Conservation (phyloP, 1,140 invertebrate genomes). For the Penaeus vannamei region DNA sequence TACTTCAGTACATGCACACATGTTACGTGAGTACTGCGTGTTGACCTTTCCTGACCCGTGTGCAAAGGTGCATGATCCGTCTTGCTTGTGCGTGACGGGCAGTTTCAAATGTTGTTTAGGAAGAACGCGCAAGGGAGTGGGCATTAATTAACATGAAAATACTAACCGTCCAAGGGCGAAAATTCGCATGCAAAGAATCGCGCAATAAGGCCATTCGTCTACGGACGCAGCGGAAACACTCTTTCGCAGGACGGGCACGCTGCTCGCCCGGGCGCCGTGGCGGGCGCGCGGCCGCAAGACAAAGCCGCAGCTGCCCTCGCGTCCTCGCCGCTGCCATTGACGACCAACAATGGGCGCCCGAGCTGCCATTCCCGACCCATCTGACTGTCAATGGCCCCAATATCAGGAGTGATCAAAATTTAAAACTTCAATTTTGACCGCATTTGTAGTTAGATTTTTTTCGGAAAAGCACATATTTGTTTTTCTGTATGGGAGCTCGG, state of each 20-base stretch:
- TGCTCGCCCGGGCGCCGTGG: not conserved
- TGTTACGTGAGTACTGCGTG: too few relatives aligned
- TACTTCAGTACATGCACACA: too few relatives aligned
- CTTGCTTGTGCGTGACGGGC: too few relatives aligned
- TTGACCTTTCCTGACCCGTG: too few relatives aligned
- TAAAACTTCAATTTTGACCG: slow-evolving; percentile 64
- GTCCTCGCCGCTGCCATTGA: slow-evolving; percentile 27
- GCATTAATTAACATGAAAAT: too few relatives aligned
- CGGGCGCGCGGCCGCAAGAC: not conserved
- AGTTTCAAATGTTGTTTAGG: too few relatives aligned
- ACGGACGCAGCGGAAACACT: too few relatives aligned
- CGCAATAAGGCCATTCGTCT: too few relatives aligned
- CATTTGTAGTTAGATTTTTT: slow-evolving; percentile 33
- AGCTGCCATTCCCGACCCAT: slow-evolving; percentile 48
- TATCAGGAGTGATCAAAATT: slow-evolving; percentile 62
- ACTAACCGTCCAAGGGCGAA: too few relatives aligned
- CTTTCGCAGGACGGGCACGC: not conserved
- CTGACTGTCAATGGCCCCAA: slow-evolving; percentile 57
- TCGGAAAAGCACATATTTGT: not conserved
- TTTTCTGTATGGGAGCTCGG: not conserved
- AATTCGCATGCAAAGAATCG: too few relatives aligned
- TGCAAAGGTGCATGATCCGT: too few relatives aligned
- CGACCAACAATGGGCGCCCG: slow-evolving; percentile 41
- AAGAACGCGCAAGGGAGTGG: too few relatives aligned
- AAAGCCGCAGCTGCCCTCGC: not conserved